Evolutionary conservation across 2,888 invertebrate species (phyloP), one percentile per base, ranked within the genome.

Genomic region (Sphecodes monilicornis): DNA sequence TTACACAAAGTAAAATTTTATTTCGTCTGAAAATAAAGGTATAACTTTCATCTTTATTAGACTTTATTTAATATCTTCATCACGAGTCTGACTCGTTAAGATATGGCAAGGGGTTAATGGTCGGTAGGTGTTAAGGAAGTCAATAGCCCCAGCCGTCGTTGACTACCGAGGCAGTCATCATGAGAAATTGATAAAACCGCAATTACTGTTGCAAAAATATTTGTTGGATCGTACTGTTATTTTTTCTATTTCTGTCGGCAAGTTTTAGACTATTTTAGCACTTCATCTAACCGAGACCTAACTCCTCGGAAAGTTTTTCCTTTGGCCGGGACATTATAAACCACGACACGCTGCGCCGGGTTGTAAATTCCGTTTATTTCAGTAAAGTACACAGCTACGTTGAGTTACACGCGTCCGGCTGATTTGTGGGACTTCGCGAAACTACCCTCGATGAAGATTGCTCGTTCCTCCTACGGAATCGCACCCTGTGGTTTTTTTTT

Each of bases 351-450:
- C 60, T 4, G 71, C n/a, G 26, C 5, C 26, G n/a, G 54, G 43
- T 64, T 50, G 80, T 75, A 80, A 80, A 76, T 80, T 54, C 64
- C 46, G 64, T 80, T 76, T 80, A 80, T 80, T 80, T 64, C 69
- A 4, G 46, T 60, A 18, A 43, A 39, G 74, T 64, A 75, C 43
- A 4, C 39, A 16, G 18, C 64, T 10, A 29, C 36, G 13, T 74
- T 26, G 41, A 60, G 54, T 26, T 74, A 26, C 54, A 16, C 46
- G 66, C 64, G 64, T 43, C n/a, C 64, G 18, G 66, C 32, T 75
- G 75, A 75, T 75, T 75, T 75, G 75, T 75, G 75, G n/a, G 46
- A 66, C 75, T 66, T 32, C n/a, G 43, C 22, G 64, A 64, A 54
- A 64, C 32, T 64, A 64, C 64, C 32, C 64, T 41, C 60, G 43